Evolutionary conservation across 2,113 vertebrate genomes (phyloP), one percentile per base, ranked within the genome.

Genomic region (Nanorana parkeri): DNA sequence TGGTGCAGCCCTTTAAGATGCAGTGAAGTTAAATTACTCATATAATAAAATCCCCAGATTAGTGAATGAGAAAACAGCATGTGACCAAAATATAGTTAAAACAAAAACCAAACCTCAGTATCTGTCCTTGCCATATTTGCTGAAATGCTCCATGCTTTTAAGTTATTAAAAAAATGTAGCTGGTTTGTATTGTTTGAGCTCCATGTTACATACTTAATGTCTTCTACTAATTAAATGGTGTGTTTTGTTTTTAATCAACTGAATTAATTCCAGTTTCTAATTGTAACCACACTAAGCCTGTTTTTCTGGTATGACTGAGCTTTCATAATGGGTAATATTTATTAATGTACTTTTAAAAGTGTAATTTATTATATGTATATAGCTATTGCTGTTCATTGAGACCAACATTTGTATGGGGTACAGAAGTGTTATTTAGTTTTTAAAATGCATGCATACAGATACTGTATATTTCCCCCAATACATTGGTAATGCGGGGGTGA

Each of bases 121-220:
- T 24, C 56, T 16, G 4, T 29, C 19, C 61, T 15, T 77, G 75
- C 15, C n/a, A 3, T 21, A 28, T 29, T n/a, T 15, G 6, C 29
- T 36, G 56, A 36, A 41, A 24, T 8, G 17, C 17, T 2, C 24
- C 26, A 51, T 65, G 23, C 32, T 65, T 29, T 13, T 47, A 65
- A 20, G 29, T 58, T n/a, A 36, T 36, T 41, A 23, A 3, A 20
- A 16, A 21, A 69, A 36, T 68, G 13, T 36, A n/a, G 26, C 78
- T 80, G 26, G 20, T 29, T 21, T 17, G 36, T 81, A 68, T 65
- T 73, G 66, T 73, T 63, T n/a, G 68, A 81, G 79, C 68, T 81
- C 79, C 68, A 73, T 36, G 68, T 81, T 73, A 54, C 78, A 17
- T 61, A 47, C 24, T 63, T 51, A 13, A 77, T 17, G 56, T 61